These are phyloP conservation scores for Aleiodes testaceus DNA, from an alignment of 2,888 invertebrate genomes.

Conservation along the genomic window DNA sequence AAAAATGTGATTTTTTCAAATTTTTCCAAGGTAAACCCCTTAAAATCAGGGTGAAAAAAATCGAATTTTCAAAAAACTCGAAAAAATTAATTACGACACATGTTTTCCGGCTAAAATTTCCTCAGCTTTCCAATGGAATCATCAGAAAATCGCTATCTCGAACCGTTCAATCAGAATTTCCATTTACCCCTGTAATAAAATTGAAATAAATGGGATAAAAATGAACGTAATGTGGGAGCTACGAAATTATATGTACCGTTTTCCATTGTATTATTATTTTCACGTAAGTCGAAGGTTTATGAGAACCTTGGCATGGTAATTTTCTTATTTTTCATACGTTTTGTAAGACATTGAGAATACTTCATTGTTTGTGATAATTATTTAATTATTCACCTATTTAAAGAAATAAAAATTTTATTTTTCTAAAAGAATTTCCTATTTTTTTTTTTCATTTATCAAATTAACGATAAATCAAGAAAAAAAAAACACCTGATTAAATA, in stretches of 20 bases:
- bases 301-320: slow-evolving; percentile 39
- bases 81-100: too few relatives aligned
- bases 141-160: too few relatives aligned
- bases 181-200: not conserved
- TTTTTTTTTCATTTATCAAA: not conserved
- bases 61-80: too few relatives aligned
- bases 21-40: too few relatives aligned
- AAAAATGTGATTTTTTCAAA: too few relatives aligned
- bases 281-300: slow-evolving; percentile 29
- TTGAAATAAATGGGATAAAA: slow-evolving; percentile 1
- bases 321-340: slow-evolving; percentile 14
- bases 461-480: not conserved
- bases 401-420: not conserved
- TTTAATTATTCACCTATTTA: slow-evolving; percentile 3
- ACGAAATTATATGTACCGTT: slow-evolving; percentile 33
- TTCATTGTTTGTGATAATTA: slow-evolving; percentile 27
- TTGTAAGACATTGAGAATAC: slow-evolving; percentile 40
- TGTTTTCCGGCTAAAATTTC: too few relatives aligned
- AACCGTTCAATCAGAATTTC: too few relatives aligned
- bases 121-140: too few relatives aligned
- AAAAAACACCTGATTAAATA: not conserved
- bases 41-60: too few relatives aligned
- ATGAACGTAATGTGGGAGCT: slow-evolving; percentile 21
- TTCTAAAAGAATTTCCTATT: too few relatives aligned
- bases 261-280: slow-evolving; percentile 20